Conservation (phyloP, 1,140 invertebrate genomes). For the Drosophila pandora region DNA sequence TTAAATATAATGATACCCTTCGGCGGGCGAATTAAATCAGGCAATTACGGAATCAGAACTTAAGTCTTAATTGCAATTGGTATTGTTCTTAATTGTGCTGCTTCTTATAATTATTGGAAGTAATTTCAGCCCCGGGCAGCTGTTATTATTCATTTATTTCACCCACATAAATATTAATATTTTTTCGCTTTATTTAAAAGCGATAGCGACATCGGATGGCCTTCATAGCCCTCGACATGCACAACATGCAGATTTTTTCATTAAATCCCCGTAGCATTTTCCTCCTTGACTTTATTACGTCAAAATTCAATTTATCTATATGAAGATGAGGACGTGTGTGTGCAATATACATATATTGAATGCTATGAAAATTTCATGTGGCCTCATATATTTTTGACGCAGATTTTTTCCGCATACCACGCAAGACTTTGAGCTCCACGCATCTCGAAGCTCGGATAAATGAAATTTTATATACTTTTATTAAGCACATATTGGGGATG, state of each 20-base stretch:
- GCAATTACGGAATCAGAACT: constrained; percentile 10
- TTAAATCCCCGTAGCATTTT: constrained; percentile 57
- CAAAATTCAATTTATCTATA: constrained; percentile 59
- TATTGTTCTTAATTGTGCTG: constrained; percentile 13
- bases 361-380: constrained; percentile 62
- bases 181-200: not conserved
- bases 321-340: constrained; percentile 9
- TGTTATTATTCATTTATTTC: constrained; percentile 16
- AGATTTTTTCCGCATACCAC: constrained; percentile 56
- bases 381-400: constrained; percentile 46
- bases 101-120: constrained; percentile 7
- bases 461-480: constrained; percentile 56
- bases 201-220: not conserved
- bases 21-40: constrained; percentile 7
- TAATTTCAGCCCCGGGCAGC: not conserved
- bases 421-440: constrained; percentile 25
- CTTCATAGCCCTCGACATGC: not conserved
- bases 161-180: constrained; percentile 20
- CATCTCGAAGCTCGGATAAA: constrained; percentile 19
- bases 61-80: constrained; percentile 8
- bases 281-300: constrained; percentile 60
- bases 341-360: constrained; percentile 59
- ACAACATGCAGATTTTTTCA: constrained; percentile 36
- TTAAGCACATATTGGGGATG: constrained; percentile 29
- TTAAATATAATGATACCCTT: constrained; percentile 8